These are phyloP conservation scores for Cherax destructor DNA, from an alignment of 1,140 invertebrate genomes.

Conservation along the genomic window DNA sequence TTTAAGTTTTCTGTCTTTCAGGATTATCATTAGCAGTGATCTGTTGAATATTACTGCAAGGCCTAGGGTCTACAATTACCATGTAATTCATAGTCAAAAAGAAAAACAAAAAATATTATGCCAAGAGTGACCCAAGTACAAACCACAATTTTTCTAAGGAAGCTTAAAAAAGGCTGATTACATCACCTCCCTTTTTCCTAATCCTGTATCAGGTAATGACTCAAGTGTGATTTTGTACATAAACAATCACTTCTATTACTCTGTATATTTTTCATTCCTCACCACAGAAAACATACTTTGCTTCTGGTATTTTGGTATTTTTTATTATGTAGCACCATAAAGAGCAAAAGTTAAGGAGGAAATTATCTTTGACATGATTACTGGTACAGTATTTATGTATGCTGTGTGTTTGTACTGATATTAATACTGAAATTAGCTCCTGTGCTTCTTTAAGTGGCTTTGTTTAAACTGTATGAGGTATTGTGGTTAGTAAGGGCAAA, in stretches of 20 bases:
- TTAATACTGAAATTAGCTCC: background rate
- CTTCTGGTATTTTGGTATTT: background rate
- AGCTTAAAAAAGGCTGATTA: too few relatives aligned
- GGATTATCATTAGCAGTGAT: too few relatives aligned
- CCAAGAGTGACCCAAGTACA: too few relatives aligned
- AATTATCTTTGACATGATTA: background rate
- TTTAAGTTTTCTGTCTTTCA: too few relatives aligned
- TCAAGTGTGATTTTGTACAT: background rate
- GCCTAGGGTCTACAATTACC: too few relatives aligned
- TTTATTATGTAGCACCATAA: background rate
- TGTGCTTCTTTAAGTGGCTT: background rate
- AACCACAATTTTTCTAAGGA: too few relatives aligned
- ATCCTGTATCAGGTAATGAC: too few relatives aligned
- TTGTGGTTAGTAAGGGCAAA: too few relatives aligned
- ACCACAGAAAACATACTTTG: background rate
- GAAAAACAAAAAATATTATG: too few relatives aligned
- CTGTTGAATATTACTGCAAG: too few relatives aligned
- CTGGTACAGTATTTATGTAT: conserved; percentile 4
- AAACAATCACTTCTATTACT: background rate
- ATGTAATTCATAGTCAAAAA: too few relatives aligned
- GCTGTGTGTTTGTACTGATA: background rate
- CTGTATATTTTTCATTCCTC: background rate
- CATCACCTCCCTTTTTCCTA: too few relatives aligned
- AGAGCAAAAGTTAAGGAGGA: background rate
- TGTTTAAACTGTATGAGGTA: background rate